Evolutionary conservation across 1,140 invertebrate species (phyloP), one percentile per base, ranked within the genome.

Genomic region (Rhyzopertha dominica): DNA sequence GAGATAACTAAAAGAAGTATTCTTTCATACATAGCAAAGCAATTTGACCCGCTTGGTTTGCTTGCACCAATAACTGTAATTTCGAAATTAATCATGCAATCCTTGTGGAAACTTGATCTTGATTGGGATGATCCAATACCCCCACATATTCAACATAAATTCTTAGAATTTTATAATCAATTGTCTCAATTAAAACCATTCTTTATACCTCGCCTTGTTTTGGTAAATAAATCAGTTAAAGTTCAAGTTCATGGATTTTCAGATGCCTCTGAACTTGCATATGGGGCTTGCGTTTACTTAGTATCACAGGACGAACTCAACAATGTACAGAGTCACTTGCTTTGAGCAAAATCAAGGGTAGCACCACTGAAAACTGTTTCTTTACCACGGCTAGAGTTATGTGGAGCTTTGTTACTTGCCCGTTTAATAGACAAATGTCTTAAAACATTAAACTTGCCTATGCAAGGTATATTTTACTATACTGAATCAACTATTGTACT

Each of bases 1-100:
- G 39, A 37, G 12, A 28, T 58, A 10, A 71, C 61, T 10, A 73
- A 70, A 54, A 48, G 63, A 20, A 38, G 8, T 13, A 53, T 73
- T 9, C 37, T 72, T 30, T 67, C 66, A 8, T 48, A 57, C 25
- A 54, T 52, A 14, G 32, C 53, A 7, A 45, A 56, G 32, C 51
- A 73, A 18, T 74, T 67, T 49, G 72, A 74, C 51, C 71, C 71
- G 8, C 47, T 71, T 10, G 70, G 70, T 16, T 48, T 70, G n/a
- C 13, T 71, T 5, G 49, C 55, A 17, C 68, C 71, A 17, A 26
- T 67, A 7, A 59, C 60, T 10, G 54, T 70, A 5, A 43, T 39
- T 10, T 54, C 57, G 16, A 74, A 74, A 56, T 54, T 68, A 4
- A 42, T 73, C 5, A 38, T 74, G 9, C 72, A 74, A 59, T 30